Percentiles rank a stretch among this genome's conserved stretches.
These are phyloP conservation scores for Apotomis betuletana DNA, from an alignment of 2,888 invertebrate genomes.

Conservation along the genomic window DNA sequence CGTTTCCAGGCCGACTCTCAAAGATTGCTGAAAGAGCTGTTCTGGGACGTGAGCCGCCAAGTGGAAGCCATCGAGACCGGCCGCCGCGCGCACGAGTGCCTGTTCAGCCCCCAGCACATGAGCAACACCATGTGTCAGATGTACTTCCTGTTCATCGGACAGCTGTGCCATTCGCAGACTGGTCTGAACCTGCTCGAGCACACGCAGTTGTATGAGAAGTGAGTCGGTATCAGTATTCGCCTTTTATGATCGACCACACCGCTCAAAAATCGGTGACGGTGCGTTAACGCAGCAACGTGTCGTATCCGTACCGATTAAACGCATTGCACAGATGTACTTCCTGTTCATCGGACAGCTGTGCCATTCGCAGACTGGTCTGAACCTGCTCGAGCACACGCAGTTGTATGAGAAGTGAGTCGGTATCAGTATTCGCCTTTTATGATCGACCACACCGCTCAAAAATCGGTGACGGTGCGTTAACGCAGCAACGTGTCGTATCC, in stretches of 20 bases:
- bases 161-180: conserved; percentile 88
- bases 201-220: conserved; percentile 90
- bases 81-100: conserved; percentile 91
- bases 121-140: conserved; percentile 95
- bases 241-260: too few relatives aligned
- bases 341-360: conserved; percentile 95
- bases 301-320: too few relatives aligned
- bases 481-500: too few relatives aligned
- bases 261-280: too few relatives aligned
- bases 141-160: conserved; percentile 97
- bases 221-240: conserved; percentile 59
- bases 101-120: conserved; percentile 94
- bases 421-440: conserved; percentile 46
- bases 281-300: too few relatives aligned
- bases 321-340: conserved; percentile 98
- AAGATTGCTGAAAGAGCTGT: conserved; percentile 89
- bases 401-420: conserved; percentile 88
- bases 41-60: conserved; percentile 90
- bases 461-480: too few relatives aligned
- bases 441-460: too few relatives aligned
- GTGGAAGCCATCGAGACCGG: conserved; percentile 88
- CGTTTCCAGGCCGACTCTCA: conserved; percentile 85
- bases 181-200: conserved; percentile 89
- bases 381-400: conserved; percentile 88
- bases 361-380: conserved; percentile 86